phyloP scores from a whole-genome alignment of 2,113 vertebrate species.

The Agelaius tricolor region DNA sequence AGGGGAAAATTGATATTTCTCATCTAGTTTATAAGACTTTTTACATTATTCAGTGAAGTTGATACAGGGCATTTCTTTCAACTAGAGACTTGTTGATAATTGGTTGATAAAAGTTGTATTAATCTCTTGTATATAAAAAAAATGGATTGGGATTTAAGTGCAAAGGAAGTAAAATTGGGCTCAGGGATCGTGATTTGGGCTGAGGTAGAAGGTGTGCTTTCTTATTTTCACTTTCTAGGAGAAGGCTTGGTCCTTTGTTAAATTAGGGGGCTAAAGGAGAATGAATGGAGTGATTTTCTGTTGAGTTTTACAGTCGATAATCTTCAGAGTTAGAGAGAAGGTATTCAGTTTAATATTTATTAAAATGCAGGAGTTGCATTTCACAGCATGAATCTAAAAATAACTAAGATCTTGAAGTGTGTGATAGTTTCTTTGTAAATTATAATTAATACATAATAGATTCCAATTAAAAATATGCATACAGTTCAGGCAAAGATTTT shows the following conservation, averaged over 20 bases:
- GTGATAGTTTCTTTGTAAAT: background rate
- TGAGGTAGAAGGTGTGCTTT: background rate
- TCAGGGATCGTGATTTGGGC: background rate
- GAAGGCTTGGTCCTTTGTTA: background rate
- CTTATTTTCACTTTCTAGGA: background rate
- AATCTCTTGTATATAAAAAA: background rate
- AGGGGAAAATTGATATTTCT: background rate
- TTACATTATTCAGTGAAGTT: fast-evolving
- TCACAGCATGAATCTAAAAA: background rate
- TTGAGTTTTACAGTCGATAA: background rate
- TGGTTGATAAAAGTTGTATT: background rate
- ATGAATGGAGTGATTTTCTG: background rate
- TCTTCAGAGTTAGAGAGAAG: background rate
- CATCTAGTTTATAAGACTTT: background rate
- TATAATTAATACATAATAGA: background rate
- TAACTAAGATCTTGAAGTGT: background rate
- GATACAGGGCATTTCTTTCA: background rate
- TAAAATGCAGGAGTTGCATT: background rate
- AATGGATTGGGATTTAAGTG: background rate
- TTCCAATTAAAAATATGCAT: background rate
- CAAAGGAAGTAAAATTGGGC: background rate
- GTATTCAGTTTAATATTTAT: background rate
- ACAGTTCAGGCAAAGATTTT: background rate
- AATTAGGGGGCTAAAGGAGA: background rate
- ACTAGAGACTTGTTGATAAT: background rate